Base-by-base conservation (phyloP, 2,113 vertebrate genomes). In the Anhinga rufa region DNA sequence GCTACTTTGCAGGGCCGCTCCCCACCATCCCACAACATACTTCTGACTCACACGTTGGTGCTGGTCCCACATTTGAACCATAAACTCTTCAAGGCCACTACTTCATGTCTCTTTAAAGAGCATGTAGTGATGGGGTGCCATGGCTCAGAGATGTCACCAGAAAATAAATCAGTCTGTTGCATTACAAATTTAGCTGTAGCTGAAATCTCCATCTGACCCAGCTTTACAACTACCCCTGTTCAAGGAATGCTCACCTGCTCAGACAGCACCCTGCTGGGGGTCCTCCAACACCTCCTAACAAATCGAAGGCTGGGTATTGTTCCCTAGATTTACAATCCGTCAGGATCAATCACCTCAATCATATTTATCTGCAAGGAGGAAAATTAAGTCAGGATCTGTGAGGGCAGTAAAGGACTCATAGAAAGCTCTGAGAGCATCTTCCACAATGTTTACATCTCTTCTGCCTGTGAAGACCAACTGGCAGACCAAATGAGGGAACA, bases 91-190 rank as follows among this genome's bases (percentile, higher is more conserved):
- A 11, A 51, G 17, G 14, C 10, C 12, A 6, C 28, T 79, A n/a
- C 12, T 89, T 86, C 34, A 32, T 17, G 42, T 32, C 8, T 34
- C 17, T 52, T 52, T 57, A 40, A 82, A 74, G 32, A 79, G 4
- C 12, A 51, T 0, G 0, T 48, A 55, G 15, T 21, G 12, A 13
- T 55, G 14, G 11, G 34, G 9, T 86, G 42, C 24, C 24, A 21
- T 14, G 6, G n/a, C 22, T 77, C 64, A 62, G 29, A 78, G 28
- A 54, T 9, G 25, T 40, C 49, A 72, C 14, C 38, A 77, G 55
- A 58, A 94, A 54, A 83, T 61, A 69, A 57, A 82, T 55, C 29
- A 48, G 6, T 32, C 16, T 34, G 7, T 42, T 57, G 17, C 29
- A n/a, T n/a, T 14, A 74, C 46, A 78, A 77, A 51, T 74, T 61